phyloP scores from a whole-genome alignment of 1,140 invertebrate species.

The Harpegnathos saltator region DNA sequence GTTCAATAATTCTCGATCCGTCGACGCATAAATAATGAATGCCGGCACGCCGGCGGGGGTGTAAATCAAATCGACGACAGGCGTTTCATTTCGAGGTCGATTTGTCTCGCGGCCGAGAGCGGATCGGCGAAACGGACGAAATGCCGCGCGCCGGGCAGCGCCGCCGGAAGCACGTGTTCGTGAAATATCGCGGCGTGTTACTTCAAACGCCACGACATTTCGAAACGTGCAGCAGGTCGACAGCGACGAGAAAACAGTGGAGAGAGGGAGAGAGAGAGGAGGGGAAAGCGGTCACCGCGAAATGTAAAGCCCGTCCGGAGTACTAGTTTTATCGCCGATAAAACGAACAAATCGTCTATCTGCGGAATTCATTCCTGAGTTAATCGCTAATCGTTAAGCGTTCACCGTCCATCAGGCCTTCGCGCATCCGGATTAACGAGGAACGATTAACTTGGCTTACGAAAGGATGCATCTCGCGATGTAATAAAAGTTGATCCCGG shows the following conservation, averaged over 20 bases:
- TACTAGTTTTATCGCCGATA: slow-evolving; percentile 36
- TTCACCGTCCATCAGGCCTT: neutral
- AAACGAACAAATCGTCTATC: slow-evolving; percentile 43
- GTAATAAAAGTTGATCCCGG: slow-evolving; percentile 15
- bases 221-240: slow-evolving; percentile 53
- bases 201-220: slow-evolving; percentile 71
- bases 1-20: slow-evolving; percentile 74
- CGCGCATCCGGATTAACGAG: slow-evolving; percentile 23
- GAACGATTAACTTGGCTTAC: neutral
- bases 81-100: slow-evolving; percentile 77
- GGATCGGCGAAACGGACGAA: slow-evolving; percentile 63
- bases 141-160: slow-evolving; percentile 51
- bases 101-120: slow-evolving; percentile 71
- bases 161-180: slow-evolving; percentile 71
- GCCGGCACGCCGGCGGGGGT: slow-evolving; percentile 45
- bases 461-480: neutral
- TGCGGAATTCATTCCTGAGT: slow-evolving; percentile 4
- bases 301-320: slow-evolving; percentile 33
- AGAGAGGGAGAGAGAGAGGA: neutral
- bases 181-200: slow-evolving; percentile 74
- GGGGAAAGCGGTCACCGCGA: neutral
- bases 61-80: slow-evolving; percentile 76
- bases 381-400: slow-evolving; percentile 17
- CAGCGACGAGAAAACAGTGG: neutral
- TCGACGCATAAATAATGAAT: slow-evolving; percentile 77